A percentile compares a stretch with the other conserved stretches of the same genome.
phyloP scores from a whole-genome alignment of 2,888 invertebrate genomes.

The Apotomis capreana region DNA sequence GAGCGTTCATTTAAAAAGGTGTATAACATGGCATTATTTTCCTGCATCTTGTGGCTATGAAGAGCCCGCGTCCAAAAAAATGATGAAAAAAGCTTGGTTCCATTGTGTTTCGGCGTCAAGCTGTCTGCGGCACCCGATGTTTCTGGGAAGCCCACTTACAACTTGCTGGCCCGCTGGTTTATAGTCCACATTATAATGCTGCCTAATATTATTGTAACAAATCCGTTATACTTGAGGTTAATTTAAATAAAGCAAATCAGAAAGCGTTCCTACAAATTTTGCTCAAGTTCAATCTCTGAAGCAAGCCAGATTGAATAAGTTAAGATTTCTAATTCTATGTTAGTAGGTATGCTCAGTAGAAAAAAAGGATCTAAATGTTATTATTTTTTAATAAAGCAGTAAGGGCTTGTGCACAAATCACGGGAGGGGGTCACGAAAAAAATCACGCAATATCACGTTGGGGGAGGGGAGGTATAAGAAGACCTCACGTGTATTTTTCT shows the following conservation, averaged over 20 bases:
- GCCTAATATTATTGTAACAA: conserved; percentile 3
- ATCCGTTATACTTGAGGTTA: conserved; percentile 12
- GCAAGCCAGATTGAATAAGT: not conserved
- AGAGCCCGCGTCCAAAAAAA: conserved; percentile 62
- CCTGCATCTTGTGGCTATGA: conserved; percentile 63
- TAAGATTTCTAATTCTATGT: not conserved
- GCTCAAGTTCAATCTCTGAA: no score
- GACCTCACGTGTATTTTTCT: no score
- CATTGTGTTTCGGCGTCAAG: conserved; percentile 78
- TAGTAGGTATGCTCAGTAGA: not conserved
- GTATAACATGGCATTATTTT: conserved; percentile 67
- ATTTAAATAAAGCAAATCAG: conserved; percentile 3
- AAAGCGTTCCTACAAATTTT: no score
- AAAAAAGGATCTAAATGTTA: conserved; percentile 16
- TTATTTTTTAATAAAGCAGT: no score
- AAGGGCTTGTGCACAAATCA: no score
- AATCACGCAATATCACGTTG: no score
- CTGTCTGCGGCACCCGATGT: conserved; percentile 73
- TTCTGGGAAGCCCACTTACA: conserved; percentile 67
- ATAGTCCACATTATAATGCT: conserved; percentile 27
- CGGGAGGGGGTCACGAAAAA: no score
- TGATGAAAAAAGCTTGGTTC: conserved; percentile 63
- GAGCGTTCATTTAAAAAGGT: conserved; percentile 60
- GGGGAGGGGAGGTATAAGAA: no score
- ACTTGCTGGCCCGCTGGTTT: conserved; percentile 39